Conservation (phyloP, 2,113 vertebrate species). For the Laticauda laticaudata region DNA sequence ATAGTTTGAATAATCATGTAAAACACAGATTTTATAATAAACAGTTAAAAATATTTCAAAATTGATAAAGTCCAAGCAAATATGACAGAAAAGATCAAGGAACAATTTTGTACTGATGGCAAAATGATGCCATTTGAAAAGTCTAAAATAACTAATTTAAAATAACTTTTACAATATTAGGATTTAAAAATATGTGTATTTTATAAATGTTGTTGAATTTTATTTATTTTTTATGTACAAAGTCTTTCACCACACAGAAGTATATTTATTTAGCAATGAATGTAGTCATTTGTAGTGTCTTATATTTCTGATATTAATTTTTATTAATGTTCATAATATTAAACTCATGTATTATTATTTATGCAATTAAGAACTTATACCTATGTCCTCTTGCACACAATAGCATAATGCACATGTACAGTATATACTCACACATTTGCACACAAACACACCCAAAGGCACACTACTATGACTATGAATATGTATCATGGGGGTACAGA, state of each 20-base stretch:
- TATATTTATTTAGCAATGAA: neutral
- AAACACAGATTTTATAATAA: conserved; percentile 14
- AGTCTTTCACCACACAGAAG: neutral
- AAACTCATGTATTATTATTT: neutral
- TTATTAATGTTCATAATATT: neutral
- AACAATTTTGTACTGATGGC: neutral
- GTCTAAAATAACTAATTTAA: neutral
- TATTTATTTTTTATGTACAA: neutral
- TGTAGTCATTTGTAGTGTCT: neutral
- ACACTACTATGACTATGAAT: neutral
- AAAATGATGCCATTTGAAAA: neutral
- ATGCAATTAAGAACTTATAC: neutral
- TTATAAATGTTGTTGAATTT: neutral
- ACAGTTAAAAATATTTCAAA: neutral
- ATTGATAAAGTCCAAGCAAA: neutral
- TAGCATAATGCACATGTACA: neutral
- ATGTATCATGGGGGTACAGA: neutral
- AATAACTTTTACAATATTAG: neutral
- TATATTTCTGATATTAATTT: neutral
- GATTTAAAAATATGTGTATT: neutral
- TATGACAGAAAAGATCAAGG: neutral
- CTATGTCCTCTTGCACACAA: neutral
- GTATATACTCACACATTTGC: neutral
- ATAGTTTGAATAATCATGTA: conserved; percentile 28
- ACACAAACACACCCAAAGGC: neutral